These are phyloP conservation scores for Peromyscus californicus DNA, from an alignment of 2,113 vertebrate species.

Conservation along the genomic window DNA sequence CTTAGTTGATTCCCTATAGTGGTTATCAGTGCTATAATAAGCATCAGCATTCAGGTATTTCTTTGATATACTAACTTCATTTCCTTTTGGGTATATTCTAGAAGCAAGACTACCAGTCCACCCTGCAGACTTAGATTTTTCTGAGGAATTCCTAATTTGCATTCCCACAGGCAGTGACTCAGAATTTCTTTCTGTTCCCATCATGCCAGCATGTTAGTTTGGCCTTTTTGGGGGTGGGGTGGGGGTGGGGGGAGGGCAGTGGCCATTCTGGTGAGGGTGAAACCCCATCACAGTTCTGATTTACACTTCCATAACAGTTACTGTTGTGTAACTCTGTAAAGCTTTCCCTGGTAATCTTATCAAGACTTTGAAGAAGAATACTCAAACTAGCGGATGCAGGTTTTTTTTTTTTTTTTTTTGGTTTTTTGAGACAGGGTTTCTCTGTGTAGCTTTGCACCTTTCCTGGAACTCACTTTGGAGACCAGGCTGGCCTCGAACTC, in stretches of 20 bases:
- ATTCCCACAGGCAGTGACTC: background rate
- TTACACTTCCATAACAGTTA: background rate
- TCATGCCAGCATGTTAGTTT: background rate
- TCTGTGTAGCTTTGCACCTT: too few relatives aligned
- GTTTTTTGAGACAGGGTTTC: too few relatives aligned
- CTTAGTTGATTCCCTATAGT: background rate
- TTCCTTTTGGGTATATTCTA: background rate
- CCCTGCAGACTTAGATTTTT: background rate
- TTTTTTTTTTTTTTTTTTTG: too few relatives aligned
- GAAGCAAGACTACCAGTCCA: background rate
- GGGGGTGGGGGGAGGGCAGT: too few relatives aligned
- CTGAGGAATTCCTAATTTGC: background rate
- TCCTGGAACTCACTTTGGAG: too few relatives aligned
- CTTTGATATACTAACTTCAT: background rate
- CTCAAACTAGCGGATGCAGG: background rate
- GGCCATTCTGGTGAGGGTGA: background rate
- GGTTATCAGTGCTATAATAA: background rate
- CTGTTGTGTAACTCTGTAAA: background rate
- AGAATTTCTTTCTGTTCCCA: background rate
- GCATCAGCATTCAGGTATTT: background rate
- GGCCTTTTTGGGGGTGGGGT: background rate
- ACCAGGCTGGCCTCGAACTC: too few relatives aligned
- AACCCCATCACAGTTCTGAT: background rate
- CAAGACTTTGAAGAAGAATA: background rate
- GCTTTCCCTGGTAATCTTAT: background rate